Evolutionary conservation across 2,797 vertebrate species (phyloP), one percentile per base, ranked within the genome.

Genomic region (Anabacerthia variegaticeps): DNA sequence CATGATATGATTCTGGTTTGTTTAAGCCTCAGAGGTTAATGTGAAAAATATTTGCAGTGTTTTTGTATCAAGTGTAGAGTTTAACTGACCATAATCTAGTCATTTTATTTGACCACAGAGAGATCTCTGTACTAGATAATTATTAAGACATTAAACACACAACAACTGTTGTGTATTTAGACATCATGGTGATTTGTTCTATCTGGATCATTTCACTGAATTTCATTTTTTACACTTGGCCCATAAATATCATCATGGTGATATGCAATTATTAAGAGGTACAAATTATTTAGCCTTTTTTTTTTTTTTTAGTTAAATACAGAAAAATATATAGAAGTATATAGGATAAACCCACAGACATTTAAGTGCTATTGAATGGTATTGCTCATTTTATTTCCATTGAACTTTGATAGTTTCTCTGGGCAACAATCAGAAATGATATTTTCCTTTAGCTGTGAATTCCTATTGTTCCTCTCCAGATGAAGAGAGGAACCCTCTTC

Each of bases 391-490:
- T 80, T 0, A 7, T 41, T 76, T 78, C 55, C 17, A 11, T 4
- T 67, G 56, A 74, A 41, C n/a, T 54, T 7, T 30, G 71, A 37
- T 15, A 43, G 3, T 12, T 85, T 19, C 20, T 51, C 59, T 66
- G 49, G 41, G 7, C 28, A 72, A 39, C 2, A 10, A 39, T n/a
- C 43, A 43, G 22, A 69, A 30, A 9, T 2, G 2, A 0, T 37
- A 3, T 48, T 69, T 62, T 49, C 5, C 9, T 59, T 84, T 55
- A 51, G 46, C 19, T 92, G 18, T 41, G 59, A 69, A 69, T 66
- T 52, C 41, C 32, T 41, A 0, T 23, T 69, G 7, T 14, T 85
- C 14, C 24, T n/a, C 8, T 73, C 7, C 34, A 56, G 41, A 49
- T 4, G 4, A 16, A 71, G 49, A 39, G n/a, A 55, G 41, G 19